Percentiles rank a stretch among this genome's conserved stretches.
These are phyloP conservation scores for Seira musarum DNA, from an alignment of 2,888 invertebrate species.

Conservation along the genomic window DNA sequence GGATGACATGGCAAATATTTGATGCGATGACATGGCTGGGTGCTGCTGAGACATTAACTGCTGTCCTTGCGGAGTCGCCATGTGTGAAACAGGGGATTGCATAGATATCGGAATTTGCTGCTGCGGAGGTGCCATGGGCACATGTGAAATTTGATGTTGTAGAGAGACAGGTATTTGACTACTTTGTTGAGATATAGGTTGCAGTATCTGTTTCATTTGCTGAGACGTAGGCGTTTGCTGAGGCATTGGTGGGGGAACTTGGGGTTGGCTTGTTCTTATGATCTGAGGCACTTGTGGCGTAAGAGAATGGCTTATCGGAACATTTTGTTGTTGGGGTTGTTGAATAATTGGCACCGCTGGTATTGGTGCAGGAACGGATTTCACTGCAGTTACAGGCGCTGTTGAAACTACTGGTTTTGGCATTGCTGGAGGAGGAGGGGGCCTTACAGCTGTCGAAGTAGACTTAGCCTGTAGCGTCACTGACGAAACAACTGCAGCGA, in stretches of 20 bases:
- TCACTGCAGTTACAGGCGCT: constrained; percentile 27
- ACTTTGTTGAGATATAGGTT: background rate
- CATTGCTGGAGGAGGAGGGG: constrained; percentile 13
- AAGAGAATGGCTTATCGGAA: background rate
- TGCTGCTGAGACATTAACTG: background rate
- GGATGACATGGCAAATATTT: background rate
- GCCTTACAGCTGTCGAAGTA: constrained; percentile 20
- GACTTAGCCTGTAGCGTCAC: constrained; percentile 13
- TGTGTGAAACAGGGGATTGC: background rate
- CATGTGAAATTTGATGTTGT: background rate
- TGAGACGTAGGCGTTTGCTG: background rate
- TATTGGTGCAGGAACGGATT: constrained; percentile 30
- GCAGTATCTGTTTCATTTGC: background rate
- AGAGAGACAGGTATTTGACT: background rate
- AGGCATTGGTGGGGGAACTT: background rate
- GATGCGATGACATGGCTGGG: background rate
- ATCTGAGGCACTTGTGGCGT: constrained; percentile 4
- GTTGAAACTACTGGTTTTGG: constrained; percentile 20
- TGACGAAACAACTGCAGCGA: constrained; percentile 10
- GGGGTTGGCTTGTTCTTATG: background rate
- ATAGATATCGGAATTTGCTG: constrained; percentile 19
- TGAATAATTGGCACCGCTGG: background rate
- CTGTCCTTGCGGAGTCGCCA: background rate
- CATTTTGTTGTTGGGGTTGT: background rate
- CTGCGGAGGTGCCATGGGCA: background rate